These are phyloP conservation scores for Spilarctia lutea DNA, from an alignment of 2,888 invertebrate species.

Conservation along the genomic window DNA sequence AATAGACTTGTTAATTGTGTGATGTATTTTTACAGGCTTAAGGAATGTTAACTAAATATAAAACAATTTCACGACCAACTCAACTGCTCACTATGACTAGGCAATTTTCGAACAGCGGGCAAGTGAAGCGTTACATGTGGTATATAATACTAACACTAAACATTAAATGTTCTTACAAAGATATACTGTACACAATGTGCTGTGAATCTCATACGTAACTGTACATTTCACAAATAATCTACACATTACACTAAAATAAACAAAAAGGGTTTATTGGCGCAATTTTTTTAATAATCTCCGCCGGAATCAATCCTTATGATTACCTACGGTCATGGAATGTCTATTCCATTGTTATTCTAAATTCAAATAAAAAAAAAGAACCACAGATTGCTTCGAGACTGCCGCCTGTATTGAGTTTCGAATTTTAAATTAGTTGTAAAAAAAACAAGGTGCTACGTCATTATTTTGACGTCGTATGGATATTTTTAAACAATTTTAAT, in stretches of 20 bases:
- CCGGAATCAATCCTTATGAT: not conserved
- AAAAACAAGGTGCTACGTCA: not conserved
- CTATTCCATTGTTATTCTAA: not conserved
- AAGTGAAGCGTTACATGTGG: constrained; percentile 57
- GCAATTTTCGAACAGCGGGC: constrained; percentile 73
- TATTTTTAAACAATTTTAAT: not conserved
- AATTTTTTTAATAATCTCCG: not conserved
- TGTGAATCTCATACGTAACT: constrained; percentile 85
- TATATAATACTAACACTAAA: constrained; percentile 54
- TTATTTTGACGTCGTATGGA: not conserved
- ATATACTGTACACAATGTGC: constrained; percentile 65
- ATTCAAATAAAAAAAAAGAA: not conserved
- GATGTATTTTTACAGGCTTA: constrained; percentile 35
- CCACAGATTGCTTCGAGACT: not conserved
- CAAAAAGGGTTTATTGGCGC: constrained; percentile 32
- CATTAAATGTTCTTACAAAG: constrained; percentile 46
- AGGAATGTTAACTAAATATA: constrained; percentile 52
- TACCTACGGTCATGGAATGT: constrained; percentile 7
- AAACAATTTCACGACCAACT: constrained; percentile 52
- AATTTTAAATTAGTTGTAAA: not conserved
- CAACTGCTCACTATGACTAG: constrained; percentile 79
- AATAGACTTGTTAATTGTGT: constrained; percentile 27
- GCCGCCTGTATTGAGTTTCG: not conserved
- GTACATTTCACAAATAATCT: constrained; percentile 73
- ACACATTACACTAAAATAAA: constrained; percentile 43